These are phyloP conservation scores for Caenorhabditis tropicalis DNA, from an alignment of 1,140 invertebrate genomes.

Conservation along the genomic window DNA sequence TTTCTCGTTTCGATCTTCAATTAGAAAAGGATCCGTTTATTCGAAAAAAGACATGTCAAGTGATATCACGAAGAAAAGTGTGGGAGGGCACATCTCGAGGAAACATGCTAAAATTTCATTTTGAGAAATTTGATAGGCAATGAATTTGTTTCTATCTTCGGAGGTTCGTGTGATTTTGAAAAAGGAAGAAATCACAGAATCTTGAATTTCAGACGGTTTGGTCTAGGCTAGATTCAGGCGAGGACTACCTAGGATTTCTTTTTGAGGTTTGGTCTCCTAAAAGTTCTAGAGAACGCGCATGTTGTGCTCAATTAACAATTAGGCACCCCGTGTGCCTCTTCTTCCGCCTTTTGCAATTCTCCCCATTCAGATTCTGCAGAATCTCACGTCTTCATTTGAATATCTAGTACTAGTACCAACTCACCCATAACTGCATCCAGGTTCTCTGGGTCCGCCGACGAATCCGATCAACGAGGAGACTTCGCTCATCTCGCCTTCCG, in stretches of 20 bases:
- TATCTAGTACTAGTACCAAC: neutral
- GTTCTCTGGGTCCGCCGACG: conserved; percentile 1
- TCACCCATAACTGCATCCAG: conserved; percentile 37
- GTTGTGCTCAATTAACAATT: no score
- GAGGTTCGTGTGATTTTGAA: neutral
- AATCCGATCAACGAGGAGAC: conserved; percentile 10
- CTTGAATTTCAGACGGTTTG: no score
- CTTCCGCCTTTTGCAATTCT: no score
- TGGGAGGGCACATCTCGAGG: neutral
- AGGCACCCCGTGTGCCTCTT: no score
- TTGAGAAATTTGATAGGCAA: neutral
- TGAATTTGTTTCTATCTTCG: neutral
- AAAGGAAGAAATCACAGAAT: no score
- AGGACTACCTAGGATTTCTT: no score
- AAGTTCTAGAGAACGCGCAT: no score
- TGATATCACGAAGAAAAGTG: neutral
- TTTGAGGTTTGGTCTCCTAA: no score
- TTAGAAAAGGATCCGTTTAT: neutral
- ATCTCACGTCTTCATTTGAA: no score
- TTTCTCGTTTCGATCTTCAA: neutral
- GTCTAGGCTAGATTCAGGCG: no score
- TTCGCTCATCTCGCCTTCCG: conserved; percentile 24
- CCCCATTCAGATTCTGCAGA: no score
- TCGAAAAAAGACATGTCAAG: neutral
- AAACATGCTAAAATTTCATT: neutral